Evolutionary conservation across 2,797 vertebrate genomes (phyloP).

Genomic region (Natrix natrix): DNA sequence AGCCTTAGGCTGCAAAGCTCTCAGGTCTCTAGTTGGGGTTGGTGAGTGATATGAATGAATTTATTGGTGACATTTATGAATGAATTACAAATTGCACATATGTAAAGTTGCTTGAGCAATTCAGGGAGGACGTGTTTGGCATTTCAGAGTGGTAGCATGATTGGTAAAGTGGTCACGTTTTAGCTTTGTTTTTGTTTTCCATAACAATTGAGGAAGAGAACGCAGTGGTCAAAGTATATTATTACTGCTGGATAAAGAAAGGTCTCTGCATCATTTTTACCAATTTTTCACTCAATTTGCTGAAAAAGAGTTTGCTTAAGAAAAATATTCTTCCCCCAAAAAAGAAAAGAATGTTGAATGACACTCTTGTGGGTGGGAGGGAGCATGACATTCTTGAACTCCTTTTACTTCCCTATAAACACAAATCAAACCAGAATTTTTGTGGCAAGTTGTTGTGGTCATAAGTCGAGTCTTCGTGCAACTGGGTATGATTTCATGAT

Average conservation of each 20-base stretch:
- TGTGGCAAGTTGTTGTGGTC: background rate
- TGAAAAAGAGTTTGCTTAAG: background rate
- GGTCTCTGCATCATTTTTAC: background rate
- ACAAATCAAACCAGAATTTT: background rate
- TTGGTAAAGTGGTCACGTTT: background rate
- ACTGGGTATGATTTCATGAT: background rate
- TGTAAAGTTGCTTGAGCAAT: background rate
- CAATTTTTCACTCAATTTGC: background rate
- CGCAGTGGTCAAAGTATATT: background rate
- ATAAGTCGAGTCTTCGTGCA: background rate
- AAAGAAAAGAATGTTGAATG: background rate
- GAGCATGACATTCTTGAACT: background rate
- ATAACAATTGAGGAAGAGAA: background rate
- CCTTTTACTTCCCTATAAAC: background rate
- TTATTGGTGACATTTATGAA: background rate
- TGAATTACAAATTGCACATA: background rate
- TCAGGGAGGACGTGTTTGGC: background rate
- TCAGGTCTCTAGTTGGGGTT: background rate
- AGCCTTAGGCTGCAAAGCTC: background rate
- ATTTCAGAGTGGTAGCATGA: background rate
- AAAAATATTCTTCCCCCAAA: background rate
- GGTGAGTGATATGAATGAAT: background rate
- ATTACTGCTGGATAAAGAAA: background rate
- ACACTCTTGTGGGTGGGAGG: background rate
- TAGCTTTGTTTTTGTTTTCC: background rate